Evolutionary conservation across 2,113 vertebrate genomes (phyloP), one percentile per base, ranked within the genome.

Genomic region (Nibea albiflora): DNA sequence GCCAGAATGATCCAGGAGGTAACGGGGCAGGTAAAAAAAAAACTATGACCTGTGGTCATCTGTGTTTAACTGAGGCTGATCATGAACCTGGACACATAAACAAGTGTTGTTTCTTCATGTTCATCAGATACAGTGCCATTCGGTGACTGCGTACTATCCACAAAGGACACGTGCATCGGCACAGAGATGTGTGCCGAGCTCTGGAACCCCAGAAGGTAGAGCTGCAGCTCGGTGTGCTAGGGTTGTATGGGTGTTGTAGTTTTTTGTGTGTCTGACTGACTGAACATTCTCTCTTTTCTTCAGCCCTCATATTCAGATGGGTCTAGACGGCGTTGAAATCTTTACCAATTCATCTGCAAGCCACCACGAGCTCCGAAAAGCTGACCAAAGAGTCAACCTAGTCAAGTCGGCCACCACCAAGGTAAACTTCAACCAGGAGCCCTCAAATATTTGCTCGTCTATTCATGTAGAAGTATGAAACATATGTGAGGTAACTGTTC

Each of bases 341-440:
- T 96, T 99, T 78, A 97, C 97, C 11, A 99, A 99, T 8, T 96
- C 97, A 0, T 99, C 98, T 0, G 96, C 96, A 5, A 99, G 97
- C 90, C 96, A 99, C 90, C 97, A 99, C 0, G 95, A 97, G 85
- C 95, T 99, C 22, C 94, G 97, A 66, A 99, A 99, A 92, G 98
- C 97, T 62, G 94, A 96, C 15, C 22, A 94, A 22, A 95, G 98
- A 44, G 96, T 98, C 58, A 95, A 96, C 46, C 85, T 99, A 76
- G 90, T 99, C 71, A 97, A 95, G 88, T 94, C 95, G 65, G 96
- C 97, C 75, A 99, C 97, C 22, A 84, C 88, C 63, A 99, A 99
- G 96, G 98, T 99, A 80, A 3, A n/a, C 28, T 20, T 14, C 3
- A 58, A 58, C 15, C 4, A 10, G 12, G 2, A 63, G 10, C 15